These are phyloP conservation scores for Drosophila parthenogenetica DNA, from an alignment of 2,888 invertebrate species.

Conservation along the genomic window DNA sequence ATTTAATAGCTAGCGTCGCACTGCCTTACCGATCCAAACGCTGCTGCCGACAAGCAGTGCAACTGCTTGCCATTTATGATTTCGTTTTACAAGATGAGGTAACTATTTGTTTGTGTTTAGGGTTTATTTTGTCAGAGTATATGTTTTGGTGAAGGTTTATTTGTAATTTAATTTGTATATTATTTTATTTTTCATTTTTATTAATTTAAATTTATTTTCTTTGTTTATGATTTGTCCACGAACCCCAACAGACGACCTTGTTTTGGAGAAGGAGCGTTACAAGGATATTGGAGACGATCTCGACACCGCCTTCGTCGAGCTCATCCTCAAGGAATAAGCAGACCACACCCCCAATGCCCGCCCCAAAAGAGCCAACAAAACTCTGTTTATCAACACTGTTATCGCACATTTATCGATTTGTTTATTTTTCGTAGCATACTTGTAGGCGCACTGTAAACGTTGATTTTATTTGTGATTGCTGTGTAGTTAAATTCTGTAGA, in stretches of 20 bases:
- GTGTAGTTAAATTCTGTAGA: constrained; percentile 56
- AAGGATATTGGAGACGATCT: constrained; percentile 99
- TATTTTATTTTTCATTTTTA: constrained; percentile 61
- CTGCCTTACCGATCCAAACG: constrained; percentile 46
- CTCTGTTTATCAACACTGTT: constrained; percentile 31
- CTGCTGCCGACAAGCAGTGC: constrained; percentile 35
- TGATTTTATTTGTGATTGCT: constrained; percentile 39
- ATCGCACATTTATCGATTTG: constrained; percentile 57
- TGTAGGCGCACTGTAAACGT: constrained; percentile 56
- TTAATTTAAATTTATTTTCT: constrained; percentile 56
- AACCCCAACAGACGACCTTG: constrained; percentile 91
- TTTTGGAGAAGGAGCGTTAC: constrained; percentile 99
- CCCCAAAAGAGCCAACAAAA: constrained; percentile 40
- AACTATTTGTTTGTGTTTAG: constrained; percentile 33
- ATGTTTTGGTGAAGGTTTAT: constrained; percentile 25
- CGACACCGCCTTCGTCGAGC: constrained; percentile 99
- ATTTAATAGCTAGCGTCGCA: constrained; percentile 59
- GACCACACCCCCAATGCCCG: constrained; percentile 41
- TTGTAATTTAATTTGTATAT: constrained; percentile 37
- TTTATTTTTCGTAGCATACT: constrained; percentile 57
- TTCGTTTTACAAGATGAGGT: constrained; percentile 23
- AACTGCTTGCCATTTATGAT: constrained; percentile 44
- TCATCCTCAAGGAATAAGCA: constrained; percentile 90
- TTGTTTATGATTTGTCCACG: constrained; percentile 52
- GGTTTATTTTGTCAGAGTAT: constrained; percentile 30